Evolutionary conservation across 2,113 vertebrate genomes (phyloP), one percentile per base, ranked within the genome.

Genomic region (Prionailurus bengalensis): DNA sequence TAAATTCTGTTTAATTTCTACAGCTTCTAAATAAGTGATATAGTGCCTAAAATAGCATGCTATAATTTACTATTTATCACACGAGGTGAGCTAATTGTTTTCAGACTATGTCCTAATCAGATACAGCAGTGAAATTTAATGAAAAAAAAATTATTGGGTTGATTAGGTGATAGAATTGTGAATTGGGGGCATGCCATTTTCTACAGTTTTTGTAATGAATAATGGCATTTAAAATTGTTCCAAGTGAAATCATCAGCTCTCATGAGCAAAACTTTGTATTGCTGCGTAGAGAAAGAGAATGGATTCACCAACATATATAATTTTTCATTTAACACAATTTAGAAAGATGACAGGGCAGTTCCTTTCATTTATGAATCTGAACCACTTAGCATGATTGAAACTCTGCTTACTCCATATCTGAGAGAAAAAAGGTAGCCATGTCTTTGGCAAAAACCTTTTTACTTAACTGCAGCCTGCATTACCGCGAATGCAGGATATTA

Each of bases 61-160:
- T 65, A 93, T 95, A 86, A 93, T 97, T 96, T 95, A 86, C 45
- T 93, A 96, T 97, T 98, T 89, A 95, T 89, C 61, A 97, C 29
- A 74, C n/a, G n/a, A 94, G 85, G 74, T 96, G 81, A 97, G 25
- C 70, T 86, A 91, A 98, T 95, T 98, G 91, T 96, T 97, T 94
- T 85, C 68, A 97, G 82, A 97, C 92, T 95, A 95, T 89, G 78
- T 65, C 19, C 63, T 96, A 89, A 97, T 98, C 94, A 98, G 89
- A 96, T 81, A 76, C 31, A 94, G 31, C 21, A 87, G 19, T 68
- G 97, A 89, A 94, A 88, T 97, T 96, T 97, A 97, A 97, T 95
- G 83, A 96, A 94, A 91, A 91, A 95, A 91, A 13, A 82, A 95
- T 53, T 98, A 92, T 95, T 98, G 96, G 92, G n/a, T 27, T 94